Evolutionary conservation across 2,888 invertebrate genomes (phyloP), one percentile per base, ranked within the genome.

Genomic region (Pimpla rufipes): DNA sequence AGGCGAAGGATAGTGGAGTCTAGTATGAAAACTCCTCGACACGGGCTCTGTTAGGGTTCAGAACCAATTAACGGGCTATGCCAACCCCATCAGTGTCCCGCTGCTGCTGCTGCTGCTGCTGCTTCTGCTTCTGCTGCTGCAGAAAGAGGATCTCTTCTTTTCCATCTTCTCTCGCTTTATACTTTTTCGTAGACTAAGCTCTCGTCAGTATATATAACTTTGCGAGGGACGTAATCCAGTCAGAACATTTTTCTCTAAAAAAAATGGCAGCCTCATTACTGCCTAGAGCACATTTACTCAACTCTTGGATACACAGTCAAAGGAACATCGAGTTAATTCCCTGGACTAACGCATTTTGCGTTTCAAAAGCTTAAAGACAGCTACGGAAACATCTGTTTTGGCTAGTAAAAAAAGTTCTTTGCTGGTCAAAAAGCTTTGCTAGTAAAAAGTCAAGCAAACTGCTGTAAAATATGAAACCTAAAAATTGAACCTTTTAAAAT

Each of bases 51-150:
- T 68, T 74, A 62, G 35, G 78, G 59, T 71, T 70, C 71, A 66
- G 45, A 83, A 83, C 71, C 73, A 83, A 83, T 83, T 83, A 79
- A 50, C 64, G 52, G 18, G 45, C 47, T 59, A 71, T 68, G 10
- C 21, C 16, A 37, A 29, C 52, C 59, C 55, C 18, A 23, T 73
- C 68, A 35, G 50, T 47, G 29, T 52, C 29, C 18, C 18, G 37
- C 18, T 16, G 8, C 68, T 59, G n/a, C 35, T 18, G 40, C 16
- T n/a, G 47, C 13, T 47, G 16, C 55, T 29, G 2, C 29, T 45
- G 45, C 70, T 29, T 5, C 29, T 35, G 47, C 50, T n/a, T n/a
- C n/a, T 42, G 45, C 70, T 29, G 8, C 29, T 35, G 47, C 50
- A 13, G 23, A 66, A 71, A 66, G 55, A 57, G 18, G 35, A 50